Base-by-base conservation (phyloP, 2,888 invertebrate genomes). In the Seladonia tumulorum region DNA sequence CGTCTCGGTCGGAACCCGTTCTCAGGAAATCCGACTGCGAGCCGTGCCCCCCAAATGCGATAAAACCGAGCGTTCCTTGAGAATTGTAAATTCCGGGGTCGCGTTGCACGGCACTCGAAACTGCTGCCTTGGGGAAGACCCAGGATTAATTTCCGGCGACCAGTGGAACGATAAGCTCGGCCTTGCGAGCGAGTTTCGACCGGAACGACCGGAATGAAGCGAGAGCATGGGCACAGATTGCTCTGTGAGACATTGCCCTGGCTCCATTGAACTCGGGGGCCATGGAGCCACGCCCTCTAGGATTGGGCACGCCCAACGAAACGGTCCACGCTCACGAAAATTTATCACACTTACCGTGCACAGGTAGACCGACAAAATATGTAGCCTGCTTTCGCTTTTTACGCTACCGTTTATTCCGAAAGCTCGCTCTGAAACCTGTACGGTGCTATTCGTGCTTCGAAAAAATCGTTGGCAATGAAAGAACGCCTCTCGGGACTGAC, bases 101-200 rank as follows among this genome's bases (percentile, higher is more conserved):
- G 18, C 29, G 22, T n/a, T 8, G 66, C 35, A 66, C 35, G 35
- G 29, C 53, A 60, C 45, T 47, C 71, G 57, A 81, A 70, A 78
- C 66, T 45, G 22, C 42, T 42, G 42, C 29, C 73, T 66, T 14
- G 5, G 49, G 66, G 66, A 73, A 78, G 45, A 7, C 53, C 53
- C 39, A 10, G 35, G 63, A 73, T 79, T 83, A 79, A 83, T 79
- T 57, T 76, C 16, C 57, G 25, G 66, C 73, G 76, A 70, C 60
- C 45, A 66, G 45, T 47, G 60, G 47, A 76, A 70, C 53, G 79
- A 79, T 76, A 57, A 68, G 60, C 35, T 22, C 47, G 68, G 25
- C 53, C 22, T 7, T 18, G 47, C 42, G 53, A 39, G 39, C 68
- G 45, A 39, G 57, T 73, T 57, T 66, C 35, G 70, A 74, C 53